Percentiles rank a stretch among this genome's conserved stretches.
phyloP scores from a whole-genome alignment of 2,888 invertebrate species.

The Leptopilina syphax region DNA sequence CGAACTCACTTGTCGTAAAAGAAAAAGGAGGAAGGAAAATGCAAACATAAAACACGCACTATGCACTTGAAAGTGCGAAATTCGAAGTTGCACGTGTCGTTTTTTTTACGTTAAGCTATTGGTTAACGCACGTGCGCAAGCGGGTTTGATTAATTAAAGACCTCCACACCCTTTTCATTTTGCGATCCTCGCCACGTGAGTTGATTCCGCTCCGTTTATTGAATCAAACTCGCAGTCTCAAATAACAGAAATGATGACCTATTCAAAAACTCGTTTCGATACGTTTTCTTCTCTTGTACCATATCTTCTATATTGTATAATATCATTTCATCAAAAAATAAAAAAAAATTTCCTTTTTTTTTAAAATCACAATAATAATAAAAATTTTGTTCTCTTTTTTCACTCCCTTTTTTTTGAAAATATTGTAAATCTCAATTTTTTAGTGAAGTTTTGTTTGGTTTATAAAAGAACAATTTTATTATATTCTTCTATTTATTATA shows the following conservation, averaged over 20 bases:
- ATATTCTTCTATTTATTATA: too few relatives aligned
- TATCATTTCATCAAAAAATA: too few relatives aligned
- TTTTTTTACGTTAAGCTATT: conserved; percentile 40
- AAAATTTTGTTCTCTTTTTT: too few relatives aligned
- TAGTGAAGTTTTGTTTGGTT: too few relatives aligned
- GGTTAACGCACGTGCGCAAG: conserved; percentile 64
- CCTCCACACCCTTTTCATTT: conserved; percentile 13
- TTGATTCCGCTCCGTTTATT: conserved; percentile 48
- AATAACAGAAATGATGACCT: conserved; percentile 15
- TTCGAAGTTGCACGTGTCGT: conserved; percentile 61
- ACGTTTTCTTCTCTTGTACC: not conserved
- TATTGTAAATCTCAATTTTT: too few relatives aligned
- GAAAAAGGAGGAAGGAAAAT: conserved; percentile 21
- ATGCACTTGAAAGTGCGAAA: conserved; percentile 56
- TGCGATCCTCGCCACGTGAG: conserved; percentile 59
- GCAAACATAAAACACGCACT: conserved; percentile 45
- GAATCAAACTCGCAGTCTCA: conserved; percentile 31
- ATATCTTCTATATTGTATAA: too few relatives aligned
- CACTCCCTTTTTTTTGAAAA: too few relatives aligned
- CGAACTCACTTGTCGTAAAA: conserved; percentile 20
- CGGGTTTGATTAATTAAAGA: conserved; percentile 66
- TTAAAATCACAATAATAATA: too few relatives aligned
- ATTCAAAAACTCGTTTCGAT: not conserved
- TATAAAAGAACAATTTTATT: too few relatives aligned
- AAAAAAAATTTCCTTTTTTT: too few relatives aligned